Base-by-base conservation (phyloP, 2,888 invertebrate genomes). In the Heliconius aoede region DNA sequence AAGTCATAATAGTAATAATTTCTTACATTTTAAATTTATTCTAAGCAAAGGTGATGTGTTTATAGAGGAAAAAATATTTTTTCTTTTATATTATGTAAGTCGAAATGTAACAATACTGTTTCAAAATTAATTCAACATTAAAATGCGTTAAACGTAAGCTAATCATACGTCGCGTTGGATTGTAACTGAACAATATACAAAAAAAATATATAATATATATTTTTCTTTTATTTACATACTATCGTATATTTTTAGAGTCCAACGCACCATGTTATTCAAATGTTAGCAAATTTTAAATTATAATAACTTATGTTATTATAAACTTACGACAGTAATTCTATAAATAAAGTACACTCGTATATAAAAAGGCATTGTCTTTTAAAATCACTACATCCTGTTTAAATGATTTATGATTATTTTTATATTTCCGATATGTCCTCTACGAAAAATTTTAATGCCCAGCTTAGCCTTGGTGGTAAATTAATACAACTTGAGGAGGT, bases 41-140 rank as follows among this genome's bases (percentile, higher is more conserved):
- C 83, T 84, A 81, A 76, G 78, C 79, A 75, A 75, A 55, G 55
- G 9, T n/a, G 0, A n/a, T 55, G 55, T 55, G 55, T 55, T 55
- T 9, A n/a, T 55, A n/a, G 55, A n/a, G 13, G 5, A 26, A 26
- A 60, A 60, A 11, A 26, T 26, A 58, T 24, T 24, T 26, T 1
- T 60, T 5, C 15, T 60, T 60, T 26, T 26, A 60, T n/a, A 2
- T 60, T 87, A 86, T 82, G 84, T 81, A 80, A 3, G 81, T 78
- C 79, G 85, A 83, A 87, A 89, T 88, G 87, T 88, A 90, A 88
- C 85, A 83, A 83, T 84, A 81, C 82, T 85, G 85, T 89, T 86
- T 80, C 81, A 83, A 80, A 77, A 84, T 85, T 83, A 80, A 79
- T 80, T 76, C 80, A 75, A 76, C 81, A 87, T 90, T 87, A 83